Conservation (phyloP, 2,113 vertebrate species). For the Engystomops pustulosus region DNA sequence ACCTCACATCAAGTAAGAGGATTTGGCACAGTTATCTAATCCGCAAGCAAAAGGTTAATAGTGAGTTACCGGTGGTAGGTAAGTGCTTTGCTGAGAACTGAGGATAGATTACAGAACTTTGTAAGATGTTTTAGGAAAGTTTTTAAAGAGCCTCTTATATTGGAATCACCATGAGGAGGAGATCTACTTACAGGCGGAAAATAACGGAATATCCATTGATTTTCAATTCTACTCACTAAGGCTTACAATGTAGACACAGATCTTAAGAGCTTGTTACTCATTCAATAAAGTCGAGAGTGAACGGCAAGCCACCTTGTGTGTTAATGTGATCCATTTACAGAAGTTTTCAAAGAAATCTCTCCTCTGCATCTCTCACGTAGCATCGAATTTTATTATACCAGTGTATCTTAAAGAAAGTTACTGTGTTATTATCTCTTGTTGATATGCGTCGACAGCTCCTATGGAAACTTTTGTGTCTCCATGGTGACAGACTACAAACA, state of each 20-base stretch:
- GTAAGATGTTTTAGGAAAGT: background rate
- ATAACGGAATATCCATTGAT: constrained; percentile 7
- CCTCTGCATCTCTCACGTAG: no score
- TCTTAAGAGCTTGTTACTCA: constrained; percentile 13
- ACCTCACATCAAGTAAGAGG: constrained; percentile 51
- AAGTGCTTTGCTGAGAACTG: background rate
- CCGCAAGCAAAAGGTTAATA: constrained; percentile 28
- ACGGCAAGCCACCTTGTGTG: background rate
- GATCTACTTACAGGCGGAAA: background rate
- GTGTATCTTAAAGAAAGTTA: no score
- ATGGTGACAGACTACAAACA: no score
- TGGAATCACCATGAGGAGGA: background rate
- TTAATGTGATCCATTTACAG: background rate
- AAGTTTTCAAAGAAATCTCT: no score
- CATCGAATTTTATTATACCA: no score
- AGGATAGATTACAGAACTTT: background rate
- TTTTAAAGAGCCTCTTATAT: background rate
- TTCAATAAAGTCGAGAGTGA: background rate
- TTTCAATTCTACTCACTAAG: background rate
- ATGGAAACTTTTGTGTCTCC: no score
- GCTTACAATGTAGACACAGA: constrained; percentile 2
- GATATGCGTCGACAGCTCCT: no score
- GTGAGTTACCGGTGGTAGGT: constrained; percentile 15
- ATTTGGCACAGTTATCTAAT: constrained; percentile 53
- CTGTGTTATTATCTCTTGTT: no score